phyloP scores from a whole-genome alignment of 2,888 invertebrate genomes.

The Acanthosepion esculentum region DNA sequence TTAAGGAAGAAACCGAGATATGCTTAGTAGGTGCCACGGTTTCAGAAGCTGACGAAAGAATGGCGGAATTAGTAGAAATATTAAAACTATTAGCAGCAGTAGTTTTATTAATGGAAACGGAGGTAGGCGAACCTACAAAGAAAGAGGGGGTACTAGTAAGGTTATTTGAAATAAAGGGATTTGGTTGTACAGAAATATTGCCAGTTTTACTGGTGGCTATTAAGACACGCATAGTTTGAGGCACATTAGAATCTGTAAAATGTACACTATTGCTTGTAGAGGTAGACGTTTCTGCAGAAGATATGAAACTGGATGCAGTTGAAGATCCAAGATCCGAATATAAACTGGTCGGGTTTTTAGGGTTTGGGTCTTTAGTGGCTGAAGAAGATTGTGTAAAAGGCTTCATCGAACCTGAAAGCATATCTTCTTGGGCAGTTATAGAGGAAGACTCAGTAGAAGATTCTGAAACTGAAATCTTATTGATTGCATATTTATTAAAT shows the following conservation, averaged over 20 bases:
- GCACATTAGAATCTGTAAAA: not conserved
- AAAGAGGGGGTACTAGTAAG: not conserved
- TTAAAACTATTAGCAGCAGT: not conserved
- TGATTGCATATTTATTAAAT: not conserved
- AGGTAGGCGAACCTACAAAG: not conserved
- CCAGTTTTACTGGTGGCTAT: not conserved
- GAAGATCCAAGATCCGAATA: not conserved
- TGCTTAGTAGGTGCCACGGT: not conserved
- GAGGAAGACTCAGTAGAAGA: not conserved
- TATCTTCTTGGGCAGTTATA: not conserved
- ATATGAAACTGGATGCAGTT: not conserved
- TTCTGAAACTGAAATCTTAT: not conserved
- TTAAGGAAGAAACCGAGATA: not conserved
- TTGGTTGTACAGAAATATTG: not conserved
- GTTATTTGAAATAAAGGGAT: not conserved
- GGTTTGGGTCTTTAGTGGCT: not conserved
- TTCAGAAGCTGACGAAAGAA: not conserved
- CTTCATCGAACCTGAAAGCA: not conserved
- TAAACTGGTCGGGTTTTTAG: not conserved
- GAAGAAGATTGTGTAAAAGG: not conserved
- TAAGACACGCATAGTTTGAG: not conserved
- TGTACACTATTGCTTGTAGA: not conserved
- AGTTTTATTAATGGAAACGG: not conserved
- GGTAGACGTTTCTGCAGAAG: not conserved
- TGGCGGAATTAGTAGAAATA: not conserved